A percentile compares a stretch with the other conserved stretches of the same genome.
These are phyloP conservation scores for Corvus cornix DNA, from an alignment of 2,113 vertebrate species.

Conservation along the genomic window DNA sequence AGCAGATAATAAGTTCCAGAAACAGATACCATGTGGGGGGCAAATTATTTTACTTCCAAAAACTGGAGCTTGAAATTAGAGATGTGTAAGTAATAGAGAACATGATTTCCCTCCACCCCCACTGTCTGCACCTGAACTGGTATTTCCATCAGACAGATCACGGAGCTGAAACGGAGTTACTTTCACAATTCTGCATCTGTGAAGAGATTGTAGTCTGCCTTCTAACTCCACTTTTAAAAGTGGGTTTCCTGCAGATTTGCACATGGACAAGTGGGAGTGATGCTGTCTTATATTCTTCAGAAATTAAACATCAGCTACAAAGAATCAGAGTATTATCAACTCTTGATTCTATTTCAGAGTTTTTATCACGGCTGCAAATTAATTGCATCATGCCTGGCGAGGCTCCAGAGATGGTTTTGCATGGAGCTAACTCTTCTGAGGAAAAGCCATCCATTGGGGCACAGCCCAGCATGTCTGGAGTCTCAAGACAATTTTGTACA, in stretches of 20 bases:
- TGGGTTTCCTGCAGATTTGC: not conserved
- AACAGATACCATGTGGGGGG: conserved; percentile 74
- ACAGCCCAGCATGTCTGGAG: not conserved
- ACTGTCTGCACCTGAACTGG: conserved; percentile 57
- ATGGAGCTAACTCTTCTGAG: not conserved
- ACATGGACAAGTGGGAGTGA: not conserved
- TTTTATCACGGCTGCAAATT: not conserved
- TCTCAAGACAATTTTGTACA: not conserved
- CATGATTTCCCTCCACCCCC: conserved; percentile 38
- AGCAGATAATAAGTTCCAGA: conserved; percentile 83
- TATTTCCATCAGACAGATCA: not conserved
- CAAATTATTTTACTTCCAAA: conserved; percentile 74
- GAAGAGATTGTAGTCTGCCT: not conserved
- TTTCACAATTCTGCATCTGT: not conserved
- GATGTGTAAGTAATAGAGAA: conserved; percentile 72
- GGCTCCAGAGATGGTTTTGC: not conserved
- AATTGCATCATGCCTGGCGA: not conserved
- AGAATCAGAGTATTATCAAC: not conserved
- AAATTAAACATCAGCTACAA: not conserved
- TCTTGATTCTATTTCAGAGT: not conserved
- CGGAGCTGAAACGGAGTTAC: not conserved
- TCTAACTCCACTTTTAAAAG: not conserved
- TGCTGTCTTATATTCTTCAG: not conserved
- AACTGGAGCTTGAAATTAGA: conserved; percentile 75
- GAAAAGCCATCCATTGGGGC: fast-evolving